Base-by-base conservation (phyloP, 2,888 invertebrate genomes). In the Diaperis boleti region DNA sequence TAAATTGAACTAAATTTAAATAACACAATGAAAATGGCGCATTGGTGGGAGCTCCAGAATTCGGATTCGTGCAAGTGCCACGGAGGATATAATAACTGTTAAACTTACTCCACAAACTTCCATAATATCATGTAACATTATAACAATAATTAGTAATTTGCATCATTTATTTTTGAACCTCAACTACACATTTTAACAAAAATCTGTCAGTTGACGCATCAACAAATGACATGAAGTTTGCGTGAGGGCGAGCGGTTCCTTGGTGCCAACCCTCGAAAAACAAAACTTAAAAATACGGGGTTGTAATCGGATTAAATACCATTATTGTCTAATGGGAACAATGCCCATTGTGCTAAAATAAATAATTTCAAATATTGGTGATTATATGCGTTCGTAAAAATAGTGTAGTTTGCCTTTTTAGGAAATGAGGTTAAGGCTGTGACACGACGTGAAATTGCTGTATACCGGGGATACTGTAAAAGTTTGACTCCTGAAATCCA, bases 131-230 rank as follows among this genome's bases (percentile, higher is more conserved):
- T 42, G 33, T 31, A 42, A 50, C 57, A 62, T 56, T 45, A 42
- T 59, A 59, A 52, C 37, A 39, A 52, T 18, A 45, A 54, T 37
- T 13, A 39, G 45, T 39, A 15, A 10, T 15, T 10, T 37, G 35
- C 11, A 42, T 45, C 17, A 45, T 31, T 54, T 50, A 29, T 41
- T 49, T 50, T 22, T 26, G 22, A 22, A 47, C 37, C 26, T 55
- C 54, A 59, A 64, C 47, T 47, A 52, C 64, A 60, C 59, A 60
- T 64, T 64, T 60, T 57, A 35, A 59, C 35, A 35, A 64, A 59
- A 64, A 64, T 64, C 64, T 60, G 64, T 60, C 64, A 64, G 49
- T 60, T 64, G 64, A 64, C 64, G 64, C 64, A 64, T 64, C 60
- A 55, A 47, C 60, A 60, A 54, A 37, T 35, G 42, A 31, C 29